A percentile compares a stretch with the other conserved stretches of the same genome.
These are phyloP conservation scores for Tenualosa thibaudeaui DNA, from an alignment of 2,797 vertebrate species.

Conservation along the genomic window DNA sequence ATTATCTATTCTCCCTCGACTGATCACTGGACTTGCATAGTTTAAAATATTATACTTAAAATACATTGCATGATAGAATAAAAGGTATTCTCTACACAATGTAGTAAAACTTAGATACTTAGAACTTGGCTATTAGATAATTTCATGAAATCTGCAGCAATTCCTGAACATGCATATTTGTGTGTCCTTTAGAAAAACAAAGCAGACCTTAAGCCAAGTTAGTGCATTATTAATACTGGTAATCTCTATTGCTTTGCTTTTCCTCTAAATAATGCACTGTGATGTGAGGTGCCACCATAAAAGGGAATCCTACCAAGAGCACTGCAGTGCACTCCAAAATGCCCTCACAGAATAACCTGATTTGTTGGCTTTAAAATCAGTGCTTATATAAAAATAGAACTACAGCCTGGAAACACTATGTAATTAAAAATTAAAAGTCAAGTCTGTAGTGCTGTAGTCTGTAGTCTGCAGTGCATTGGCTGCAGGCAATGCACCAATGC, in stretches of 20 bases:
- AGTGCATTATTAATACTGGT: constrained; percentile 50
- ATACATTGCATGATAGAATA: neutral
- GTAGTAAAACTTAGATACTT: neutral
- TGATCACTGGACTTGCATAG: too few relatives aligned
- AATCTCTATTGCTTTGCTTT: neutral
- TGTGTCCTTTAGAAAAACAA: constrained; percentile 34
- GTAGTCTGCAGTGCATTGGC: too few relatives aligned
- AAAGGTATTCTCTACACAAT: neutral
- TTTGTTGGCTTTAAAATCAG: neutral
- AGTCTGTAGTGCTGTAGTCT: too few relatives aligned
- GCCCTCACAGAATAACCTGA: neutral
- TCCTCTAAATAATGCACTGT: constrained; percentile 50
- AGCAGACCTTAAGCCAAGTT: constrained; percentile 28
- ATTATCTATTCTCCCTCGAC: too few relatives aligned
- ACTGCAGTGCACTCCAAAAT: neutral
- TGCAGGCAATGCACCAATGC: too few relatives aligned
- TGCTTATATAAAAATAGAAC: neutral
- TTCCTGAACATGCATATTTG: constrained; percentile 48
- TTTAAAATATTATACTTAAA: too few relatives aligned
- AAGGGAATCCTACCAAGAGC: neutral
- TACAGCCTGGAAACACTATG: neutral
- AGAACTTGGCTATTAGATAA: neutral
- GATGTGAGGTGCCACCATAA: constrained; percentile 32
- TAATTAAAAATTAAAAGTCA: too few relatives aligned
- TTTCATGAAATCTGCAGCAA: neutral